Percentiles rank a stretch among this genome's conserved stretches.
These are phyloP conservation scores for Busseola fusca DNA, from an alignment of 2,888 invertebrate species.

Conservation along the genomic window DNA sequence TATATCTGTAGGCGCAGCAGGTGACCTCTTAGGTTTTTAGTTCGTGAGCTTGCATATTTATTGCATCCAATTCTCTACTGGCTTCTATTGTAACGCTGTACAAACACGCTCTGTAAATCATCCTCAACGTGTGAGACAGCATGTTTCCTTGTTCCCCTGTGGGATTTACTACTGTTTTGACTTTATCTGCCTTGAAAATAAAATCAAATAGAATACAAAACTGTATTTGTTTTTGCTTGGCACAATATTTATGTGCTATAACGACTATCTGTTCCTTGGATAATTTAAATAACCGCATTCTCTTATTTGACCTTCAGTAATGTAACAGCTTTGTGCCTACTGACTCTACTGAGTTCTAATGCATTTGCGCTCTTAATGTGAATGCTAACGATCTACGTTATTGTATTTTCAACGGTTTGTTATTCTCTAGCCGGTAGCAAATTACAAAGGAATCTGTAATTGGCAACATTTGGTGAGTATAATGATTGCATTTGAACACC, in stretches of 20 bases:
- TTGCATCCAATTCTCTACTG: slow-evolving; percentile 69
- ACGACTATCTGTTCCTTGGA: slow-evolving; percentile 46
- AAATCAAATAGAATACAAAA: slow-evolving; percentile 36
- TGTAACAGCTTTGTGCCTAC: slow-evolving; percentile 41
- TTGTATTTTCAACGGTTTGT: slow-evolving; percentile 53
- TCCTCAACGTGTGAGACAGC: slow-evolving; percentile 58
- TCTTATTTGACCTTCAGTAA: slow-evolving; percentile 58
- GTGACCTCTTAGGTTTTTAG: slow-evolving; percentile 85
- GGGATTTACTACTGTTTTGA: slow-evolving; percentile 48
- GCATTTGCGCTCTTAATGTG: slow-evolving; percentile 52
- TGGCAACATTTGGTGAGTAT: slow-evolving; percentile 73
- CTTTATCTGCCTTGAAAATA: slow-evolving; percentile 32
- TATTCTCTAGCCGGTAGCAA: slow-evolving; percentile 48
- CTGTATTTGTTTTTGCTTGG: slow-evolving; percentile 44
- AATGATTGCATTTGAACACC: slow-evolving; percentile 78
- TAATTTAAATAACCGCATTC: slow-evolving; percentile 64
- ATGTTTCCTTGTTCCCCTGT: slow-evolving; percentile 48
- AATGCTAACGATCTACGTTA: slow-evolving; percentile 58
- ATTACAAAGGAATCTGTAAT: slow-evolving; percentile 70
- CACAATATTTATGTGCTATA: slow-evolving; percentile 44
- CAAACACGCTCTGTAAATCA: slow-evolving; percentile 67
- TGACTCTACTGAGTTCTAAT: slow-evolving; percentile 47
- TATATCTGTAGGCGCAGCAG: slow-evolving; percentile 85
- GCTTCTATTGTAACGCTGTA: slow-evolving; percentile 66
- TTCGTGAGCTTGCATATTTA: slow-evolving; percentile 82